phyloP scores from a whole-genome alignment of 2,797 vertebrate species.

The Atherinosoma microstoma region DNA sequence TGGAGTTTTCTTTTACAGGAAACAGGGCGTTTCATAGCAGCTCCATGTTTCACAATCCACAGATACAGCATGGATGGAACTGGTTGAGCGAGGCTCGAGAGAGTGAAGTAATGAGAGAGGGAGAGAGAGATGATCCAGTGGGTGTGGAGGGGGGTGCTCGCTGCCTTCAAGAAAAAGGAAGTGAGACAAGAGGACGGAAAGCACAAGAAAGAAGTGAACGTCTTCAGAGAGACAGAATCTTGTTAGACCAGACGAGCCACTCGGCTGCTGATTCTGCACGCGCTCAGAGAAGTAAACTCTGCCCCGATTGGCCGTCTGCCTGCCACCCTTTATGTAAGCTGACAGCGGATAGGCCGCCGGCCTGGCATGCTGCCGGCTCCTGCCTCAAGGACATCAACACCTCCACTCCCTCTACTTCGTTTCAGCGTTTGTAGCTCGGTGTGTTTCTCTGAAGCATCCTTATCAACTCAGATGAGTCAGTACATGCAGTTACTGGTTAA shows the following conservation, averaged over 20 bases:
- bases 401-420: slow-evolving; percentile 1
- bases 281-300: slow-evolving; percentile 16
- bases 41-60: slow-evolving; percentile 32
- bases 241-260: slow-evolving; percentile 59
- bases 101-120: neutral
- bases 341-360: slow-evolving; percentile 38
- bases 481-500: slow-evolving; percentile 44
- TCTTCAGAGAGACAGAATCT: slow-evolving; percentile 53
- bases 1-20: slow-evolving; percentile 6
- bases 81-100: slow-evolving; percentile 9
- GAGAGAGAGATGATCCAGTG: neutral
- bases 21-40: neutral
- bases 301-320: slow-evolving; percentile 48
- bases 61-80: slow-evolving; percentile 2
- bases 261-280: slow-evolving; percentile 22
- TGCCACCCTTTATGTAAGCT: slow-evolving; percentile 22
- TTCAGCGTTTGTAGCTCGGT: neutral
- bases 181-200: slow-evolving; percentile 36
- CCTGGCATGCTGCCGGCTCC: slow-evolving; percentile 23
- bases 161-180: slow-evolving; percentile 16
- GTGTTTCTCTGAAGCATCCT: slow-evolving; percentile 46
- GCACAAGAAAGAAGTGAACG: slow-evolving; percentile 16
- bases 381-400: slow-evolving; percentile 46
- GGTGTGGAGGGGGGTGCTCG: neutral
- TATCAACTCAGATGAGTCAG: slow-evolving; percentile 49